Evolutionary conservation across 37 sponge, comb jelly and placozoan genomes (phyloP).

Genomic region (Haliclona indistincta): DNA sequence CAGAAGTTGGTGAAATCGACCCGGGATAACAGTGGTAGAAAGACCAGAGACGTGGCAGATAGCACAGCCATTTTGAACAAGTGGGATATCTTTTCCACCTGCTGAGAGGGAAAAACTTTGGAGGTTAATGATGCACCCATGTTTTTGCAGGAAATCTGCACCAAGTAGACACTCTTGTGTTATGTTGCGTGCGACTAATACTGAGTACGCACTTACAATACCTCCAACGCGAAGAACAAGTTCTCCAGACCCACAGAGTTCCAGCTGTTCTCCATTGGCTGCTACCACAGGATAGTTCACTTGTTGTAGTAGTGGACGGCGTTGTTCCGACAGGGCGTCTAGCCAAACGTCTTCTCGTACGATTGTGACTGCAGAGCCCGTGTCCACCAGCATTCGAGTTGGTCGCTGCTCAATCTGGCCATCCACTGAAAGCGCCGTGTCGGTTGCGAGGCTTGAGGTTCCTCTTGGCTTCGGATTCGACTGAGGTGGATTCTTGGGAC

Average conservation of each 20-base stretch:
- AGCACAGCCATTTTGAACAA: background rate
- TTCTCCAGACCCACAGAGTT: background rate
- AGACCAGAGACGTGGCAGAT: background rate
- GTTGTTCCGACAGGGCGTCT: background rate
- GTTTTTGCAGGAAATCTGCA: constrained; percentile 11
- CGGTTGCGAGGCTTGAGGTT: background rate
- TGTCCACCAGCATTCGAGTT: constrained; percentile 3
- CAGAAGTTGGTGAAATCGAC: background rate
- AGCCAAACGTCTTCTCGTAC: constrained; percentile 11
- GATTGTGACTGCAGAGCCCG: constrained; percentile 6
- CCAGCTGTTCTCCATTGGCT: constrained; percentile 1
- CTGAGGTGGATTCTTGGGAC: background rate
- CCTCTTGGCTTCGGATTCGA: no score
- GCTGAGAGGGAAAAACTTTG: background rate
- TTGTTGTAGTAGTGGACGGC: no score
- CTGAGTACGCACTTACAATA: background rate
- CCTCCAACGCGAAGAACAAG: background rate
- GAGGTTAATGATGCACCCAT: constrained; percentile 19
- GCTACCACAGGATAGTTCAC: constrained; percentile 13
- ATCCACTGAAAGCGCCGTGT: background rate
- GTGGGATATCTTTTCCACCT: background rate
- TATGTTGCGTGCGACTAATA: background rate
- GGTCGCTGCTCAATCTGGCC: constrained; percentile 12
- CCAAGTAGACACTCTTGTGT: constrained; percentile 28
- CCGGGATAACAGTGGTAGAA: background rate